These are phyloP conservation scores for Neomorphus geoffroyi DNA, from an alignment of 2,797 vertebrate species.

Conservation along the genomic window DNA sequence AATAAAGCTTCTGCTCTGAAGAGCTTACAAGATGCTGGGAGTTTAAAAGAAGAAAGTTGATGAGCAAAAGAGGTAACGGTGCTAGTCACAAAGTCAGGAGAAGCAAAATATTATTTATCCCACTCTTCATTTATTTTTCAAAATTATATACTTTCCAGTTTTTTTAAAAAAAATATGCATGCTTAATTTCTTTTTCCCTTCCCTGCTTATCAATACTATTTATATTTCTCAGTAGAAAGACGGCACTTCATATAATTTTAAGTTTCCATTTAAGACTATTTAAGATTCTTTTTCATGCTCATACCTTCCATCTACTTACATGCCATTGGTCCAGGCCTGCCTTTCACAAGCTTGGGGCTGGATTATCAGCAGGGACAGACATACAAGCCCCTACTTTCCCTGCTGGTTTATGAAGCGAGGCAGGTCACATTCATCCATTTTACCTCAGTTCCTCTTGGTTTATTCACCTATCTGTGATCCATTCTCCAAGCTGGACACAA, in stretches of 20 bases:
- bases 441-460: background rate
- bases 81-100: background rate
- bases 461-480: background rate
- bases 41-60: background rate
- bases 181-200: background rate
- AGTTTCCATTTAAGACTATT: background rate
- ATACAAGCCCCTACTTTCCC: background rate
- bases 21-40: background rate
- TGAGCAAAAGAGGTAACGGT: background rate
- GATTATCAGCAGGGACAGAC: background rate
- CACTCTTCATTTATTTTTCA: background rate
- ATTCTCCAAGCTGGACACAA: background rate
- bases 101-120: background rate
- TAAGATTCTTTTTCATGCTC: background rate
- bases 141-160: background rate
- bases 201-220: background rate
- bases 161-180: background rate
- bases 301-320: background rate
- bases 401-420: background rate
- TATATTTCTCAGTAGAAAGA: background rate
- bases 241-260: background rate
- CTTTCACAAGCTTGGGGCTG: background rate
- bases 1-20: conserved; percentile 31
- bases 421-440: background rate
- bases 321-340: background rate